phyloP scores from a whole-genome alignment of 2,797 vertebrate species.

The Chelidonichthys spinosus region DNA sequence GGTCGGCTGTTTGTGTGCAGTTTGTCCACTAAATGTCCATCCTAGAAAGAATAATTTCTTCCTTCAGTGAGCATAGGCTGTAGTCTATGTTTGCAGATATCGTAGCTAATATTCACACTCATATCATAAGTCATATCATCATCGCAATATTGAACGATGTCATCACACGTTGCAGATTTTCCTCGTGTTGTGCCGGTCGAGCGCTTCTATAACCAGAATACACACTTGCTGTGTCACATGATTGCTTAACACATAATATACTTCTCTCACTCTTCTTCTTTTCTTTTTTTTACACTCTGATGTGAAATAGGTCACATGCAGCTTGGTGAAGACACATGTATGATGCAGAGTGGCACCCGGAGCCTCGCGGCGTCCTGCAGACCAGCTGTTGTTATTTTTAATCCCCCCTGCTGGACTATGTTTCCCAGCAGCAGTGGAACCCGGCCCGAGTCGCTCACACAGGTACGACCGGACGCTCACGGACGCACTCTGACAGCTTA shows the following conservation, averaged over 20 bases:
- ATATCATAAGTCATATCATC: too few species aligned
- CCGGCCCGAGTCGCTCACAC: conserved; percentile 46
- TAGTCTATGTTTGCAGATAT: too few species aligned
- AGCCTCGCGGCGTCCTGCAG: conserved; percentile 79
- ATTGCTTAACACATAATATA: background rate
- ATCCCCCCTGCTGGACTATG: conserved; percentile 76
- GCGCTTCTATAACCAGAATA: background rate
- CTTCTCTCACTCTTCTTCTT: background rate
- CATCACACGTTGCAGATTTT: too few species aligned
- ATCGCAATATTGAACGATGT: too few species aligned
- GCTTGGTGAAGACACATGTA: conserved; percentile 38
- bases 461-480: conserved; percentile 39
- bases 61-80: too few species aligned
- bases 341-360: conserved; percentile 67
- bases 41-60: too few species aligned
- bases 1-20: too few species aligned
- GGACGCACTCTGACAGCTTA: too few species aligned
- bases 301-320: conserved; percentile 24
- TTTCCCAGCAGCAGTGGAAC: conserved; percentile 75
- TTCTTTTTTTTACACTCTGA: background rate
- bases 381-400: conserved; percentile 90
- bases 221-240: background rate
- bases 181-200: too few species aligned
- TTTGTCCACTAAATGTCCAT: too few species aligned
- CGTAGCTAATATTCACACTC: too few species aligned